Evolutionary conservation across 2,888 invertebrate species (phyloP).

Genomic region (Acleris sparsana): DNA sequence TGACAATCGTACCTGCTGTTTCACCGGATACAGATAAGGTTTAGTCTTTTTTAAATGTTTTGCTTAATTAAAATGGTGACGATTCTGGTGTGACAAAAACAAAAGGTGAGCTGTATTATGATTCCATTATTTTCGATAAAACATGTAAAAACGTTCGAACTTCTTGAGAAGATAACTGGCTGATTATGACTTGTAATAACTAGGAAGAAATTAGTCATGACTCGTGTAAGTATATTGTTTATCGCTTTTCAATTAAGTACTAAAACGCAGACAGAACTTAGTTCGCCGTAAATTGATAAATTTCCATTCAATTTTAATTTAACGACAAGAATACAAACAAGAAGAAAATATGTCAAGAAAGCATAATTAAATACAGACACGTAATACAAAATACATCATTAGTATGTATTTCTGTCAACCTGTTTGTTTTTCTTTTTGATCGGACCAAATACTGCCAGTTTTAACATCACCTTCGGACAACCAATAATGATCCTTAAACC

Average conservation of each 20-base stretch:
- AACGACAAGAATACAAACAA: constrained; percentile 27
- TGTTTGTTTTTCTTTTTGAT: constrained; percentile 35
- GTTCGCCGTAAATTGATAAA: constrained; percentile 7
- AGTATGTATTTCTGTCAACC: constrained; percentile 35
- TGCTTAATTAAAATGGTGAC: constrained; percentile 33
- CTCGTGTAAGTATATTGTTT: too few species aligned
- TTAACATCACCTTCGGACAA: not conserved
- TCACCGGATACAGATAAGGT: constrained; percentile 57
- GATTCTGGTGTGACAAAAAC: constrained; percentile 43
- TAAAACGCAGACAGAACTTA: constrained; percentile 5
- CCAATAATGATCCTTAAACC: constrained; percentile 9
- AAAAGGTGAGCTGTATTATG: constrained; percentile 48
- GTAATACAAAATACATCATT: constrained; percentile 34
- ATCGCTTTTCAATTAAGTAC: not conserved
- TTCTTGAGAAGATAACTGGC: too few species aligned
- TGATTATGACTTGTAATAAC: too few species aligned
- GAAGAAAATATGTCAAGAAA: constrained; percentile 33
- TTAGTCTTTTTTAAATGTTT: constrained; percentile 25
- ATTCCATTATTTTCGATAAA: not conserved
- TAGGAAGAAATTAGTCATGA: too few species aligned
- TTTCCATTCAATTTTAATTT: constrained; percentile 25
- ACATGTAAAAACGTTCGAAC: not conserved
- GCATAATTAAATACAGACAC: constrained; percentile 37
- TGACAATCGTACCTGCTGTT: constrained; percentile 53
- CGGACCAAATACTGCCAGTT: constrained; percentile 16